Conservation (phyloP, 2,888 invertebrate species). For the Marronus borbonicus region DNA sequence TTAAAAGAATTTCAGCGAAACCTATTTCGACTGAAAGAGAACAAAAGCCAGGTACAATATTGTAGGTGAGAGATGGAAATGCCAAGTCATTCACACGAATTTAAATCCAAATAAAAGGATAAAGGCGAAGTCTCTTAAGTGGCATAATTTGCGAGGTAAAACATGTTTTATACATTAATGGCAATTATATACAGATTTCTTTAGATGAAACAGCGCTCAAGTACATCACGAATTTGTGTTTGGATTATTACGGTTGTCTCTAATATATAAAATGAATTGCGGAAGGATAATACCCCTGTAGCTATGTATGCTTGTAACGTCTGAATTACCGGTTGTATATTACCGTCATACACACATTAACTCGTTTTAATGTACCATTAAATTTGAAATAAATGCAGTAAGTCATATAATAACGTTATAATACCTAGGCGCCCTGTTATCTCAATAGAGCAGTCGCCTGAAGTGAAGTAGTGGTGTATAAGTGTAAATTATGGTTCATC, state of each 20-base stretch:
- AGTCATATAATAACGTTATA: slow-evolving; percentile 41
- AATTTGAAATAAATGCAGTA: slow-evolving; percentile 49
- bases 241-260: background rate
- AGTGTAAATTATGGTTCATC: slow-evolving; percentile 15
- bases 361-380: slow-evolving; percentile 46
- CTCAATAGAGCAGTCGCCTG: slow-evolving; percentile 37
- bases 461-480: background rate
- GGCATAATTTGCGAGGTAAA: too few species aligned
- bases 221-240: background rate
- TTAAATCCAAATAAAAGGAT: too few species aligned
- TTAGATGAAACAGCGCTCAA: background rate
- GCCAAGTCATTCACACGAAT: too few species aligned
- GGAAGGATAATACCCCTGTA: background rate
- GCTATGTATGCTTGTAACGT: slow-evolving; percentile 21
- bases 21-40: too few species aligned
- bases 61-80: too few species aligned
- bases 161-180: too few species aligned
- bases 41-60: too few species aligned
- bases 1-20: too few species aligned
- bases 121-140: too few species aligned
- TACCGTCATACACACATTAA: slow-evolving; percentile 25
- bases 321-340: slow-evolving; percentile 33
- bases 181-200: background rate
- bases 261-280: slow-evolving; percentile 3
- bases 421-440: slow-evolving; percentile 35